Evolutionary conservation across 2,888 invertebrate genomes (phyloP), one percentile per base, ranked within the genome.

Genomic region (Orchesellides sinensis): DNA sequence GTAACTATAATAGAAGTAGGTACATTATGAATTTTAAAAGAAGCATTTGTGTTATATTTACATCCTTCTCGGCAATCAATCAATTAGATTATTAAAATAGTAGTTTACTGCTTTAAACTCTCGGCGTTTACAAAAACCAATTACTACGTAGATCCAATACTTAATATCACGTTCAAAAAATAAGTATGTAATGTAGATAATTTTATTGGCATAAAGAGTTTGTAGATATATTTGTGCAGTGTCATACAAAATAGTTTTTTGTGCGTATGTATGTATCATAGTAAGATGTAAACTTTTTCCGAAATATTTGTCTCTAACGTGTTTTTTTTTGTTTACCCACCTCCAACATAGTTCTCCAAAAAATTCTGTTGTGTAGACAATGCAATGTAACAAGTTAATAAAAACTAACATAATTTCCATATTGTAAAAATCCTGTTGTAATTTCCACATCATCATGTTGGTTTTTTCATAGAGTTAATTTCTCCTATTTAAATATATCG

Each of bases 371-470:
- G 66, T 80, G 72, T 73, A 80, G 73, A 66, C 80, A 80, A 80
- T 80, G 80, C 80, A 80, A 80, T 66, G 27, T 80, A 79, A 79
- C 63, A 40, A 52, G 21, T 45, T 65, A 75, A 75, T 66, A 78
- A 78, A 40, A 59, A 32, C 47, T 61, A 47, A 61, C 40, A n/a
- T n/a, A 70, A 54, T 69, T 69, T 52, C 52, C 69, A 68, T 63
- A 23, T 3, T 56, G 25, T 56, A n/a, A n/a, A n/a, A n/a, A n/a
- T n/a, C n/a, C 56, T n/a, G 12, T 27, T 56, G 27, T 19, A 54
- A 19, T 54, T 12, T 5, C 4, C 2, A 12, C 5, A 19, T 21
- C 3, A 8, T 54, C 21, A 12, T 19, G 2, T 2, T 54, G n/a
- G 12, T 54, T 6, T n/a, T n/a, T n/a, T n/a, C n/a, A n/a, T 19